Conservation (phyloP, 2,888 invertebrate genomes). For the Parelbella ahira region DNA sequence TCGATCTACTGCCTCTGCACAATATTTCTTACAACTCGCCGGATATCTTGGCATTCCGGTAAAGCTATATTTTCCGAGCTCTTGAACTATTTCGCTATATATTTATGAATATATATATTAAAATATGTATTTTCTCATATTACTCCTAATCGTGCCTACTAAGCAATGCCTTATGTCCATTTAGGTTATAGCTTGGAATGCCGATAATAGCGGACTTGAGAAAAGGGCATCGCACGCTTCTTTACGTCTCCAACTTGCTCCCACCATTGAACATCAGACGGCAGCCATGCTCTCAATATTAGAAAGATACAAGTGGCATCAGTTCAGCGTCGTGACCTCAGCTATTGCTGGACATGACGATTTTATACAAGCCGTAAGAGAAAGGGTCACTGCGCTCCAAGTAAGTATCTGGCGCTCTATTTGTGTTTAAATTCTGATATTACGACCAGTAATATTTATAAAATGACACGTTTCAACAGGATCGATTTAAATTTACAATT, state of each 20-base stretch:
- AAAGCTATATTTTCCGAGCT: conserved; percentile 43
- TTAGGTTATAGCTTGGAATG: conserved; percentile 96
- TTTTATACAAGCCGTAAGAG: conserved; percentile 95
- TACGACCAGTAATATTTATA: too few species aligned
- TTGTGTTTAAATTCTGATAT: neutral
- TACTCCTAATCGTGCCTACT: too few species aligned
- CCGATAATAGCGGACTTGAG: conserved; percentile 95
- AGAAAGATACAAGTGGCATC: conserved; percentile 97
- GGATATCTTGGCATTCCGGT: conserved; percentile 96
- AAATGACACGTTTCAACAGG: conserved; percentile 39
- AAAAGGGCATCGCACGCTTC: conserved; percentile 91
- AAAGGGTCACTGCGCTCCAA: conserved; percentile 91
- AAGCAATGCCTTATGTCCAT: neutral
- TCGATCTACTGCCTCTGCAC: conserved; percentile 94
- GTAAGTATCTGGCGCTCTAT: conserved; percentile 50
- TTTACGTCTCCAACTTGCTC: conserved; percentile 95
- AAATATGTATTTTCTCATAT: too few species aligned
- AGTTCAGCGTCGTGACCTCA: conserved; percentile 96
- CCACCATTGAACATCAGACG: conserved; percentile 97
- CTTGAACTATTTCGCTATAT: neutral
- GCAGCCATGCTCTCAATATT: conserved; percentile 97
- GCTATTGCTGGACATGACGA: conserved; percentile 97
- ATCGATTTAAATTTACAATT: conserved; percentile 86
- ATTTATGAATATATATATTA: too few species aligned
- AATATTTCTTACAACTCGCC: conserved; percentile 95